phyloP scores from a whole-genome alignment of 2,797 vertebrate species.

The Spinibarbus caldwelli region DNA sequence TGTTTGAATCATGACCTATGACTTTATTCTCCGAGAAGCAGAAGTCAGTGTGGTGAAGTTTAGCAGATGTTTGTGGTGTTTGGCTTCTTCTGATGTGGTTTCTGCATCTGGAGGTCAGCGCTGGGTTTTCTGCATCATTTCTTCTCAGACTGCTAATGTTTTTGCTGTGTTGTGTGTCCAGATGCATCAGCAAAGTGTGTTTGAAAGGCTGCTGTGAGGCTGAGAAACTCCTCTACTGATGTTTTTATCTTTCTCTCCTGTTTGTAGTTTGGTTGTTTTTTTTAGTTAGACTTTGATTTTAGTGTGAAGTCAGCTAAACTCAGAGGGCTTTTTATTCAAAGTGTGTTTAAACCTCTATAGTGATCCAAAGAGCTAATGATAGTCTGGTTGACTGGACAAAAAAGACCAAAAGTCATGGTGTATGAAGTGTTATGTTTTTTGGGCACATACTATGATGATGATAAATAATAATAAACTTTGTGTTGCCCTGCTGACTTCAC shows the following conservation, averaged over 20 bases:
- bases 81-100: background rate
- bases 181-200: background rate
- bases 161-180: background rate
- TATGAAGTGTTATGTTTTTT: background rate
- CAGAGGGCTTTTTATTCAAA: too few relatives aligned
- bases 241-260: background rate
- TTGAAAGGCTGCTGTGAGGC: background rate
- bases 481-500: background rate
- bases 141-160: too few relatives aligned
- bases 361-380: background rate
- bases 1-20: background rate
- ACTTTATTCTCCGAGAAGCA: background rate
- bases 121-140: background rate
- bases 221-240: background rate
- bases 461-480: background rate
- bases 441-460: background rate
- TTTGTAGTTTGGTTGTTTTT: background rate
- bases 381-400: background rate
- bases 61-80: background rate
- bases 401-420: background rate
- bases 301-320: constrained; percentile 6
- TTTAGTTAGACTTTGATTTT: background rate
- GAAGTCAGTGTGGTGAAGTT: background rate
- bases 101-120: background rate
- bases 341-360: background rate